Evolutionary conservation across 2,888 invertebrate species (phyloP), one percentile per base, ranked within the genome.

Genomic region (Ganaspis brasiliensis): DNA sequence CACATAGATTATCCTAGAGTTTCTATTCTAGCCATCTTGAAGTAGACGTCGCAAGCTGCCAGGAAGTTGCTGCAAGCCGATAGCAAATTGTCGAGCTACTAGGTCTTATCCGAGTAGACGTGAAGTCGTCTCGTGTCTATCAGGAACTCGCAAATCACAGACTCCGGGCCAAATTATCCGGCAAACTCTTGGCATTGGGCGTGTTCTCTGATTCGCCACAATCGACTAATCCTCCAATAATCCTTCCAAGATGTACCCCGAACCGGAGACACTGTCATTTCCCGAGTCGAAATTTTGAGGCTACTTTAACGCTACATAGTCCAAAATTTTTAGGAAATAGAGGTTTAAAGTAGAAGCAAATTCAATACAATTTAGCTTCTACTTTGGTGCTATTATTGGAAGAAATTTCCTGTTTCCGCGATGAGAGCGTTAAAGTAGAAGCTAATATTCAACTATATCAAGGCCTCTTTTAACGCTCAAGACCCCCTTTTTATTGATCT

Each of bases 1-100:
- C 88, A 88, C 88, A 87, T 88, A 85, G 87, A 89, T 89, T 89
- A 87, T 87, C 87, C 84, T 80, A 81, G 82, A 84, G 84, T 85
- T 85, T 86, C 82, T 82, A 82, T 85, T 82, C 78, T 82, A 83
- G 74, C 76, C 82, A 81, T 81, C 81, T 84, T 81, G 79, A 79
- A 83, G 81, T 74, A 82, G 85, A 81, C 76, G 81, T 83, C 85
- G 79, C 81, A 73, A 82, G 82, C 80, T 85, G 87, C 82, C 84
- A 82, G 85, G 85, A 87, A 87, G 86, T 87, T 87, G 81, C 84
- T 81, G 77, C 86, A 84, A 85, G 84, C 86, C 81, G 84, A 85
- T 81, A 82, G 83, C 85, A 85, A 85, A 85, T 85, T 85, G 85
- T 85, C 84, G 85, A 84, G 82, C 59, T 59, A 59, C 61, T 55